Conservation (phyloP, 1,140 invertebrate genomes). For the Aphelenchoides avenae region DNA sequence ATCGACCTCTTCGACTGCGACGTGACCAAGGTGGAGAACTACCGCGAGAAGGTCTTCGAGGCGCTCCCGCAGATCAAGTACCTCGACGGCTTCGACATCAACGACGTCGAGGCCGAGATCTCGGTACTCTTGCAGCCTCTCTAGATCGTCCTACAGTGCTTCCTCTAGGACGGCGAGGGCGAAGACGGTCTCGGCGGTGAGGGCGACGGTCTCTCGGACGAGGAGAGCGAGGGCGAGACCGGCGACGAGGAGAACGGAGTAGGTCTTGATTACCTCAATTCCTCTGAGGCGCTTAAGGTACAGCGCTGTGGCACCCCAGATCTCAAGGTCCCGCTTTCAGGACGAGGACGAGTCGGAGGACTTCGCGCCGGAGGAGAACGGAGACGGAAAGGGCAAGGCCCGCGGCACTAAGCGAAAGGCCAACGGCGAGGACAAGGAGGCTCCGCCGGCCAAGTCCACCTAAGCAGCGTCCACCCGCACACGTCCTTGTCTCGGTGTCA, state of each 20-base stretch:
- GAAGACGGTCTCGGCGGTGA: constrained; percentile 30
- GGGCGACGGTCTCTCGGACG: constrained; percentile 16
- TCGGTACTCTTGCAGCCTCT: too few species aligned
- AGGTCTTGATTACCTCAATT: constrained; percentile 33
- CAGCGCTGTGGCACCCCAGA: not conserved
- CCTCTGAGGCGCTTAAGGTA: constrained; percentile 36
- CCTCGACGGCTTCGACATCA: constrained; percentile 77
- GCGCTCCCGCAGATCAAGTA: constrained; percentile 81
- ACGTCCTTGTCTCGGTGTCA: too few species aligned
- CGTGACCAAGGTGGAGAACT: constrained; percentile 80
- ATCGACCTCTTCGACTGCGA: constrained; percentile 95
- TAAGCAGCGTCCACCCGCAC: too few species aligned
- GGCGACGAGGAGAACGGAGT: constrained; percentile 42
- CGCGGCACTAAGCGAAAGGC: not conserved
- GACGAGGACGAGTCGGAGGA: constrained; percentile 46
- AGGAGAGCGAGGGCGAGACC: constrained; percentile 41
- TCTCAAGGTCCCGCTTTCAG: constrained; percentile 23
- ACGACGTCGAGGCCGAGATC: constrained; percentile 59
- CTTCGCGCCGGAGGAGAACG: constrained; percentile 17
- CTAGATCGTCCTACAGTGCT: not conserved
- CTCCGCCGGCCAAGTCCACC: too few species aligned
- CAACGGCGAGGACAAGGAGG: too few species aligned
- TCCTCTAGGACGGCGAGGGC: constrained; percentile 39
- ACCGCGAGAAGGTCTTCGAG: constrained; percentile 86
- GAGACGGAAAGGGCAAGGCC: constrained; percentile 14